Base-by-base conservation (phyloP, 2,797 vertebrate species). In the Distichodus sexfasciatus region DNA sequence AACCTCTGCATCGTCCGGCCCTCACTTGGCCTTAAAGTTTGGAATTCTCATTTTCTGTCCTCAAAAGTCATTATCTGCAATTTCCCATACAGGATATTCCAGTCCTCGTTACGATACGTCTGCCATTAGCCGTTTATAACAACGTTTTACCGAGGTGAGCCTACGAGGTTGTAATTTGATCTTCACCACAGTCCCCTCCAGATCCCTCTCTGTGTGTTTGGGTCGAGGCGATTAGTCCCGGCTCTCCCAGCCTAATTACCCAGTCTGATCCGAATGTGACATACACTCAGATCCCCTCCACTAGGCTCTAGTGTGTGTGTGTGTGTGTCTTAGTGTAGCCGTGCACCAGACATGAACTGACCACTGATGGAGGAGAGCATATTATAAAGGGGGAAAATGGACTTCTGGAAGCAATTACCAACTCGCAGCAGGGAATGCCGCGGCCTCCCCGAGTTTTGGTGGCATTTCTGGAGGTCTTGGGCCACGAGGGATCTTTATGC, bases 381-480 rank as follows among this genome's bases (percentile, higher is more conserved):
- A 74, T 71, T 73, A 87, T 87, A 85, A 82, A 85, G 85, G 72
- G 73, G 57, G 71, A 74, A 88, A 86, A 87, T 80, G 80, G 78
- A 83, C 83, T 85, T 81, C 79, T 78, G 69, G 66, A 79, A 60
- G 50, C 81, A 76, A 85, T 85, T 82, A 72, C 65, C 80, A 79
- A 77, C 78, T 66, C 72, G 76, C 79, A 50, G 50, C 47, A 55
- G 58, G 72, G 31, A 23, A 67, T 73, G 53, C 55, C 75, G 6
- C 41, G 26, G 53, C 29, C n/a, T 57, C 60, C 15, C 55, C 36
- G 59, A 53, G 74, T 33, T 54, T 75, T 65, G 74, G 48, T 72
- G 54, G 26, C 1, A 40, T 71, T 81, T 31, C 51, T 36, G 51
- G 50, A 55, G 48, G 23, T 53, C 74, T 38, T 48, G 9, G 26